Base-by-base conservation (phyloP, 2,797 vertebrate genomes). In the Sebastes vulpes region DNA sequence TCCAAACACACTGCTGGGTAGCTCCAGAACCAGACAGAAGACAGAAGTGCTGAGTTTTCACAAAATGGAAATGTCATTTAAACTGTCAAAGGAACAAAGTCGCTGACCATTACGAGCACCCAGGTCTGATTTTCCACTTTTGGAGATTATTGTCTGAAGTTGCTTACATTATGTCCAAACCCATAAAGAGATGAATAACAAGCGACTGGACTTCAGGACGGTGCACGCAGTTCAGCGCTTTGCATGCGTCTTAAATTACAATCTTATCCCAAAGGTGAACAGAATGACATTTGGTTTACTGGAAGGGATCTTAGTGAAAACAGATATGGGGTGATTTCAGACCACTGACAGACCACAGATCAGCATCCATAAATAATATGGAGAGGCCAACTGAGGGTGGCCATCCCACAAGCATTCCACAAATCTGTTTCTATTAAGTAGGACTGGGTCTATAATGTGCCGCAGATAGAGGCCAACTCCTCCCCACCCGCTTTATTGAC, bases 241-340 rank as follows among this genome's bases (percentile, higher is more conserved):
- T 66, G 86, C 80, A 77, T 88, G 88, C 81, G 79, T 92, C 89
- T 94, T 83, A 88, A 88, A 89, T 93, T 92, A 86, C 90, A 61
- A 83, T 82, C 78, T 83, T 77, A 35, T 91, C 90, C 92, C 84
- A 75, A 94, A 94, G 93, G 92, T 93, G 89, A 92, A 92, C 79
- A 82, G 85, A 90, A 86, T 79, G 90, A 94, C 92, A 87, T 91
- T 90, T 77, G 89, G 90, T 93, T 95, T 95, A 93, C 93, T 93
- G 93, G 94, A 94, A 94, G 86, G 79, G 87, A 81, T 88, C 89
- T 82, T 50, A 72, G 89, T 93, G 94, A 89, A 95, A 95, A 91
- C 92, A 88, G 93, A 94, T 93, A 91, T 23, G 86, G 92, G 92
- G 88, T 90, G 94, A 93, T 94, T 95, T 94, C 87, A 93, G 91